Percentiles rank a stretch among this genome's conserved stretches.
Conservation (phyloP, 2,888 invertebrate species). For the Itoplectis maculator region DNA sequence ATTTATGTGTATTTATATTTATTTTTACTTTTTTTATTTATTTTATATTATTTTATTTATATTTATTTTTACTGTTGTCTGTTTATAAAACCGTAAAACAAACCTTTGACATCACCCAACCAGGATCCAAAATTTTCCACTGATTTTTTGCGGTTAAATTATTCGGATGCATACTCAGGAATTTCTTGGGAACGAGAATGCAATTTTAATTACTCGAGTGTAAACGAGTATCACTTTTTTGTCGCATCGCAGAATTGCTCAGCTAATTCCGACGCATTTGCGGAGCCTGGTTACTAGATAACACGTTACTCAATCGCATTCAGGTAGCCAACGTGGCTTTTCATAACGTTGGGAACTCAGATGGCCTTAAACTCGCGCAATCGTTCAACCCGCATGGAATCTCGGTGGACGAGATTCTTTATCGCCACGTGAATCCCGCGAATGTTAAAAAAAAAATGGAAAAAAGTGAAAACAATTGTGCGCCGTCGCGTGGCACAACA, state of each 20-base stretch:
- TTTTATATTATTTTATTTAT: no score
- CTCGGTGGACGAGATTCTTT: not conserved
- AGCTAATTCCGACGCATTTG: not conserved
- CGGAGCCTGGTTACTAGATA: not conserved
- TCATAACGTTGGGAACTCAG: not conserved
- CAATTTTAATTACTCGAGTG: not conserved
- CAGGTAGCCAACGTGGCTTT: not conserved
- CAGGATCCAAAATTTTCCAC: not conserved
- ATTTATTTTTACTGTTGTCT: no score
- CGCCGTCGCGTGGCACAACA: not conserved
- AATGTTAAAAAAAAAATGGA: no score
- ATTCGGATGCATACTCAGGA: no score
- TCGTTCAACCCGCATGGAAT: constrained; percentile 2
- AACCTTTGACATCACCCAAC: not conserved
- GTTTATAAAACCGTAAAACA: no score
- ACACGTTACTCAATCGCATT: constrained; percentile 12
- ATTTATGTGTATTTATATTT: no score
- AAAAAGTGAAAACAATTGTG: not conserved
- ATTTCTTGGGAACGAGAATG: no score
- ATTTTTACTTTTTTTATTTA: no score
- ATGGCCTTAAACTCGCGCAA: constrained; percentile 9
- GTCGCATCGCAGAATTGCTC: not conserved
- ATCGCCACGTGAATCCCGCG: constrained; percentile 13
- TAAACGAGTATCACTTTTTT: not conserved
- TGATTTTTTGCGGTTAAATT: no score